Evolutionary conservation across 2,797 vertebrate genomes (phyloP).

Genomic region (Poeciliopsis paucimaculata): DNA sequence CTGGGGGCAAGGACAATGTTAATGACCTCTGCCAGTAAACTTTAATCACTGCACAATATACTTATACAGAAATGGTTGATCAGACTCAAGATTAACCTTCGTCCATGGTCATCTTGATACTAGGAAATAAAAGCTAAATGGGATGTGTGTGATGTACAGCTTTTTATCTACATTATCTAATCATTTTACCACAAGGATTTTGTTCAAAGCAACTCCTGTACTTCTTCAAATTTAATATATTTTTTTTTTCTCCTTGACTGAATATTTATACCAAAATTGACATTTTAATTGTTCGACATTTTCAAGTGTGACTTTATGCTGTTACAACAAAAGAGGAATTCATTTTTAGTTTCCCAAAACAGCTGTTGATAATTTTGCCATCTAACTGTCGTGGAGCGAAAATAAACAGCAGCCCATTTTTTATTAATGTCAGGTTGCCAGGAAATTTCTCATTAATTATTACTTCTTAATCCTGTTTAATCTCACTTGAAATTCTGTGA

Average conservation of each 20-base stretch:
- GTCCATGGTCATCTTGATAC: not conserved
- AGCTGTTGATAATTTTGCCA: not conserved
- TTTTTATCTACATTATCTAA: too few relatives aligned
- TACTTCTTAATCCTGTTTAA: conserved; percentile 29
- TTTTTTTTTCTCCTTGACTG: not conserved
- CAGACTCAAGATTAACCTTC: not conserved
- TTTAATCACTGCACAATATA: not conserved
- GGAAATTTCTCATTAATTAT: conserved; percentile 50
- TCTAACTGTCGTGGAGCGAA: not conserved
- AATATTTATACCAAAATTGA: not conserved
- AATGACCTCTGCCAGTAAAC: not conserved
- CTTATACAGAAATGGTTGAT: not conserved
- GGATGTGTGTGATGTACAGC: too few relatives aligned
- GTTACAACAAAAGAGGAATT: not conserved
- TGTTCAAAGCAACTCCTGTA: not conserved
- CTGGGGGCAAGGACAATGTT: not conserved
- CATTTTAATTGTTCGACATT: not conserved
- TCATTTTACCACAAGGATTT: not conserved
- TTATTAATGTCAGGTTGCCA: conserved; percentile 28
- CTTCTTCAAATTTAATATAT: not conserved
- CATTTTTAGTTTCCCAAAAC: not conserved
- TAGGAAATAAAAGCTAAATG: not conserved
- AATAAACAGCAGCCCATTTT: not conserved
- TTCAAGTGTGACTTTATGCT: not conserved
- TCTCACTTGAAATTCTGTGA: conserved; percentile 50